These are phyloP conservation scores for Acropora yongei DNA, from an alignment of 64 coral and sea anemone species.

Conservation along the genomic window DNA sequence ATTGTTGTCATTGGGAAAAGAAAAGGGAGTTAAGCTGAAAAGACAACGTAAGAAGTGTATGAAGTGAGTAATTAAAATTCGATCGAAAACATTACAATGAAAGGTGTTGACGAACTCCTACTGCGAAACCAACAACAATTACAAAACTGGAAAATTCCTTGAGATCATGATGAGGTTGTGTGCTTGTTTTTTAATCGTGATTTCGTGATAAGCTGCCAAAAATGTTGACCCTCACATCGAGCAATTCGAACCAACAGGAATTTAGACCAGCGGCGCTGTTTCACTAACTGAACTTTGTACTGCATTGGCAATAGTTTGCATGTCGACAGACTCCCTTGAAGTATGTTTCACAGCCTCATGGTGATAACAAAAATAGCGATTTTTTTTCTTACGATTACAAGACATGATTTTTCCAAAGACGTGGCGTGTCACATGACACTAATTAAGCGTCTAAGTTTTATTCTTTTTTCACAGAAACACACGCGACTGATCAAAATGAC, in stretches of 20 bases:
- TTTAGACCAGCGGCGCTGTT: not conserved
- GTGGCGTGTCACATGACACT: too few relatives aligned
- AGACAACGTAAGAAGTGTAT: not conserved
- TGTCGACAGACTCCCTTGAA: not conserved
- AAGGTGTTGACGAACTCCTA: slow-evolving; percentile 23
- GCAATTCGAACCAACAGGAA: slow-evolving; percentile 13
- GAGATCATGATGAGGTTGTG: not conserved
- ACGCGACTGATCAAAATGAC: not conserved
- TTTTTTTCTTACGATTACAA: not conserved
- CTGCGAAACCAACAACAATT: not conserved
- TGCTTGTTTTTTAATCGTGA: slow-evolving; percentile 12
- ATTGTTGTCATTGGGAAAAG: not conserved
- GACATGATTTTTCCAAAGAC: too few relatives aligned
- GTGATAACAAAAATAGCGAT: not conserved
- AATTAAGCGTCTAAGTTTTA: too few relatives aligned
- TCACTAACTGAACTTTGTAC: not conserved
- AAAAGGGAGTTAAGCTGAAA: too few relatives aligned
- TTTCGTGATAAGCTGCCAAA: slow-evolving; percentile 48
- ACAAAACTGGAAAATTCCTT: slow-evolving; percentile 24
- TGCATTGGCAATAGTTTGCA: not conserved
- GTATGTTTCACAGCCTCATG: not conserved
- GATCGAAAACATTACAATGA: not conserved
- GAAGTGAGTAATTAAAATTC: slow-evolving; percentile 4
- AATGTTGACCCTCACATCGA: slow-evolving; percentile 19
- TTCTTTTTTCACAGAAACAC: not conserved